These are phyloP conservation scores for Ceratitis capitata DNA, from an alignment of 1,140 invertebrate genomes.

Conservation along the genomic window DNA sequence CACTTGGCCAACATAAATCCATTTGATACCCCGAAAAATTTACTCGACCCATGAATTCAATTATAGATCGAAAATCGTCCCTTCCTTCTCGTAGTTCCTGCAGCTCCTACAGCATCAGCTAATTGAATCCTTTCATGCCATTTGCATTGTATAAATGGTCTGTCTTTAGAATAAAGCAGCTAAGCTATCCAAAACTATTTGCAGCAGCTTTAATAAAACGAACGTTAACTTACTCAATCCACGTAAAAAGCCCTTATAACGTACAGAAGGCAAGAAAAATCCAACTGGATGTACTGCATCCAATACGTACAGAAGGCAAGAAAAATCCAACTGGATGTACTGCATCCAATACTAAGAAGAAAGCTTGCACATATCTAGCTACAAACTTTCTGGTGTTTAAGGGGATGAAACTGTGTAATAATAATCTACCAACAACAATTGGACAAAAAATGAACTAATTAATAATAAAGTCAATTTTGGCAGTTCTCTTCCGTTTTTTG, in stretches of 20 bases:
- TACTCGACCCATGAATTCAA: no score
- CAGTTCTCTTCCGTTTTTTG: background rate
- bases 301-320: background rate
- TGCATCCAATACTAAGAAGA: background rate
- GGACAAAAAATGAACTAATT: constrained; percentile 7
- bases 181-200: background rate
- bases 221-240: constrained; percentile 7
- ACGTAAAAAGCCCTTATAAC: background rate
- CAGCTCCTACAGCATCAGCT: no score
- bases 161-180: background rate
- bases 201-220: background rate
- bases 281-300: background rate
- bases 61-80: no score
- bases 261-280: background rate
- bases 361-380: background rate
- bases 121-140: background rate
- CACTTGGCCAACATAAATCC: no score
- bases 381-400: background rate
- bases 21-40: no score
- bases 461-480: background rate
- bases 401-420: background rate
- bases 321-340: background rate
- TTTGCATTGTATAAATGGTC: background rate
- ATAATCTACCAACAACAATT: background rate
- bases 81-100: no score